A percentile compares a stretch with the other conserved stretches of the same genome.
These are phyloP conservation scores for Mustela lutreola DNA, from an alignment of 2,113 vertebrate genomes.

Conservation along the genomic window DNA sequence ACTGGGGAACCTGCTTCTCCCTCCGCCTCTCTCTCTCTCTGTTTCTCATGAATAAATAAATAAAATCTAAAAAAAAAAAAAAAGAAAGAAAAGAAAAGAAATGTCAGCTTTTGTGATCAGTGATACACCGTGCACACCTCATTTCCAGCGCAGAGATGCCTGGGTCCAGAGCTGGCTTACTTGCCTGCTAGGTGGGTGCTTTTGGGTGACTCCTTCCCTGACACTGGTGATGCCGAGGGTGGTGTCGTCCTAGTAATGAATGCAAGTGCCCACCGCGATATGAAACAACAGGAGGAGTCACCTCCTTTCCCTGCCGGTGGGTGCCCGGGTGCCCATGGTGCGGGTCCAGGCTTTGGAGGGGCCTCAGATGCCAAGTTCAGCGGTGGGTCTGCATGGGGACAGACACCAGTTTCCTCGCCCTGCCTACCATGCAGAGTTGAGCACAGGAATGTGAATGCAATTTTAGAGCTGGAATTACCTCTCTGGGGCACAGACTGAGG, in stretches of 20 bases:
- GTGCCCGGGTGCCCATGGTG: not conserved
- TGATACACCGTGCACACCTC: not conserved
- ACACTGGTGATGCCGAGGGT: not conserved
- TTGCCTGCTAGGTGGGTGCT: not conserved
- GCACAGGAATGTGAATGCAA: not conserved
- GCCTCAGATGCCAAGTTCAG: not conserved
- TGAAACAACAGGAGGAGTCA: too few species aligned
- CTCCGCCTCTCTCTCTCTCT: too few species aligned
- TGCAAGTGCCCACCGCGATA: not conserved
- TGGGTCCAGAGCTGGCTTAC: not conserved
- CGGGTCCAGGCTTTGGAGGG: not conserved
- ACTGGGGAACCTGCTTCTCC: too few species aligned
- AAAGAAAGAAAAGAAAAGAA: not conserved
- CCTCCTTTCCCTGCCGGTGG: not conserved
- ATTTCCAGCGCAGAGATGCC: not conserved
- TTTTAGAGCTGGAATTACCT: not conserved
- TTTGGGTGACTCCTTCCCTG: not conserved
- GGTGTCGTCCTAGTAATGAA: not conserved
- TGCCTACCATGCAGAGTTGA: not conserved
- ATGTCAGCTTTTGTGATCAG: not conserved
- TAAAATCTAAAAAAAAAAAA: too few species aligned
- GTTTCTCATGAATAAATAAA: too few species aligned
- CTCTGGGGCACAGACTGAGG: not conserved
- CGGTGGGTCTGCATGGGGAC: accelerated
- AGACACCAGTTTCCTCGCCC: not conserved